Conservation (phyloP, 2,797 vertebrate genomes). For the Geotrypetes seraphini region DNA sequence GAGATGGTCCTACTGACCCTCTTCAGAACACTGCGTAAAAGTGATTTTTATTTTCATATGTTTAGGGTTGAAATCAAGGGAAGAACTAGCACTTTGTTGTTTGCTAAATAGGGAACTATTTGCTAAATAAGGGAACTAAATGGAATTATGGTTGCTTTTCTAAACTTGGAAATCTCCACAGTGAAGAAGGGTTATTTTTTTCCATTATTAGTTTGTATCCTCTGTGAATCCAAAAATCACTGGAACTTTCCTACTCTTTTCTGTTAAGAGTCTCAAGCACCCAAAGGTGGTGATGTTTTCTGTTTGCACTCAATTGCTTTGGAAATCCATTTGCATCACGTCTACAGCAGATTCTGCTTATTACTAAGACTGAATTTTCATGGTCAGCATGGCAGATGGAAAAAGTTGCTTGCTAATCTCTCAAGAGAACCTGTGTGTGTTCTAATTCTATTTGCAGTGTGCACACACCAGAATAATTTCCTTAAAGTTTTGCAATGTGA, state of each 20-base stretch:
- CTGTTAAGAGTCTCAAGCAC: background rate
- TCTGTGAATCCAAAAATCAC: background rate
- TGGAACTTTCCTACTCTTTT: background rate
- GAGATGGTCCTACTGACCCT: too few relatives aligned
- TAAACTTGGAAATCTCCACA: conserved; percentile 13
- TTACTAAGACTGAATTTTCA: background rate
- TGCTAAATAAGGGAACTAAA: background rate
- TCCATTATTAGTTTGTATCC: too few relatives aligned
- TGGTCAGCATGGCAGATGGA: too few relatives aligned
- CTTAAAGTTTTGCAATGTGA: too few relatives aligned
- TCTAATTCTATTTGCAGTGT: too few relatives aligned
- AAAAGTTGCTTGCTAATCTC: background rate
- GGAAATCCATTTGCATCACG: background rate
- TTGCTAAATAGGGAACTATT: background rate
- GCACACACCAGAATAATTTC: too few relatives aligned
- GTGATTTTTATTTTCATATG: too few relatives aligned
- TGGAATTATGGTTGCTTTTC: background rate
- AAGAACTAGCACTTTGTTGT: too few relatives aligned
- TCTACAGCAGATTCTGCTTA: background rate
- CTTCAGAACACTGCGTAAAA: too few relatives aligned
- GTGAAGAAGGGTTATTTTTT: conserved; percentile 5
- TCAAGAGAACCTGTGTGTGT: background rate
- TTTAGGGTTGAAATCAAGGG: too few relatives aligned
- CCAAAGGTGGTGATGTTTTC: background rate
- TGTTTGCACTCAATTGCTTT: background rate